These are phyloP conservation scores for Alviniconcha marisindica DNA, from an alignment of 1,140 invertebrate species.

Conservation along the genomic window DNA sequence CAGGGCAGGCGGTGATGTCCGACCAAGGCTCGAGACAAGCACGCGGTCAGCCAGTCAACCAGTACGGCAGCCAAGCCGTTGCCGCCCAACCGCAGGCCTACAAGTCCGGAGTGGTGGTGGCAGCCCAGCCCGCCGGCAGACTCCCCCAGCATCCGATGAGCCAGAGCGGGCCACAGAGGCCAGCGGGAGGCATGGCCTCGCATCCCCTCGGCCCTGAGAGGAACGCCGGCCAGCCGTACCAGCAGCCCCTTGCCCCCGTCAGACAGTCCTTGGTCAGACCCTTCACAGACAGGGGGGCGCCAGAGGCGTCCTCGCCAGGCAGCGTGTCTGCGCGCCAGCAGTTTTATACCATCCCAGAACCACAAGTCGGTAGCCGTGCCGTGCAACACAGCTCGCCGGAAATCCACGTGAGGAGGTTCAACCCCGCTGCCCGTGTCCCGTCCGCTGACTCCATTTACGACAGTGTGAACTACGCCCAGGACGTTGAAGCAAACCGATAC, in stretches of 20 bases:
- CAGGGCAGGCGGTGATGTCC: background rate
- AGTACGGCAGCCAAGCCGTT: background rate
- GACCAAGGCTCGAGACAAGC: slow-evolving; percentile 29
- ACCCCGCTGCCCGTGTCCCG: slow-evolving; percentile 38
- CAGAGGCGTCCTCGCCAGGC: background rate
- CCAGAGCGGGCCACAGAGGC: background rate
- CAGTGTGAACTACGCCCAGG: background rate
- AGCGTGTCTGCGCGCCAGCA: slow-evolving; percentile 13
- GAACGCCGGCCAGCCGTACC: background rate
- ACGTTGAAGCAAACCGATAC: background rate
- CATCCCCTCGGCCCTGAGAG: background rate
- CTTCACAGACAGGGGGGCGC: background rate
- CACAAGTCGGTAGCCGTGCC: slow-evolving; percentile 21
- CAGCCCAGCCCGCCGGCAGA: slow-evolving; percentile 3
- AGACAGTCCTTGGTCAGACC: slow-evolving; percentile 24
- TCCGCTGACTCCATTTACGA: slow-evolving; percentile 49
- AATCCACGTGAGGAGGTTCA: slow-evolving; percentile 34
- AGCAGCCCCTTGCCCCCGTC: background rate
- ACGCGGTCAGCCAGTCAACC: background rate
- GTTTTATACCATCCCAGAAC: slow-evolving; percentile 45
- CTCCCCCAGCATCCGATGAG: background rate
- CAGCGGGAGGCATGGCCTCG: background rate
- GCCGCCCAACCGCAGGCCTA: background rate
- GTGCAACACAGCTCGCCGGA: slow-evolving; percentile 47
- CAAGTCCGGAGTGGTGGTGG: background rate